Evolutionary conservation across 2,888 invertebrate species (phyloP), one percentile per base, ranked within the genome.

Genomic region (Pycnomerus fuliginosus): DNA sequence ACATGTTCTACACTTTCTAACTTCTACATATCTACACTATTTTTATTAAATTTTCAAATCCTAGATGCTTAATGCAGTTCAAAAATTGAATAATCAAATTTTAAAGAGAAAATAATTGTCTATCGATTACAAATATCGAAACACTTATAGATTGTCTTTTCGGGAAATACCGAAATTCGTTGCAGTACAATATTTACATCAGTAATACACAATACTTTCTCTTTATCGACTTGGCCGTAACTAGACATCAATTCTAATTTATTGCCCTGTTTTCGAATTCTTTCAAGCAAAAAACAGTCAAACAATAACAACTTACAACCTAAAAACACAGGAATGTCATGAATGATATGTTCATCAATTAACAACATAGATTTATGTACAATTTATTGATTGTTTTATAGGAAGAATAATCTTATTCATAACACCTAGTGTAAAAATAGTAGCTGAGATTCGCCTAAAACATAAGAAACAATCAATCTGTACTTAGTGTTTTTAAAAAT

Each of bases 21-120:
- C 38, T 32, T 38, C 20, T 43, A 43, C 43, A 44, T 12, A 17
- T n/a, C 32, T 35, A 36, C 30, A 15, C 13, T 8, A 10, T 25
- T 36, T 17, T 53, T 53, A 58, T 54, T 56, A 60, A 64, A 61
- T 57, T 64, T 52, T 65, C 69, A 69, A 69, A 70, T 69, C 69
- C 70, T 68, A 67, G 58, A 64, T 67, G 70, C 70, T 61, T 62
- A 63, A 68, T 70, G 70, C 69, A 70, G 66, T 68, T 62, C 54
- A 55, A 60, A 62, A 62, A 55, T 52, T 45, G 33, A 49, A 57
- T 47, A 53, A 48, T 50, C 38, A 56, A 42, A 41, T 48, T 37
- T 45, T 37, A 49, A 55, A 50, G 42, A 45, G 40, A 51, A 52
- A 54, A 51, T 52, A 49, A 51, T 49, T 7, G 20, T 7, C 8